phyloP scores from a whole-genome alignment of 1,140 invertebrate species.

The Frieseomelitta varia region DNA sequence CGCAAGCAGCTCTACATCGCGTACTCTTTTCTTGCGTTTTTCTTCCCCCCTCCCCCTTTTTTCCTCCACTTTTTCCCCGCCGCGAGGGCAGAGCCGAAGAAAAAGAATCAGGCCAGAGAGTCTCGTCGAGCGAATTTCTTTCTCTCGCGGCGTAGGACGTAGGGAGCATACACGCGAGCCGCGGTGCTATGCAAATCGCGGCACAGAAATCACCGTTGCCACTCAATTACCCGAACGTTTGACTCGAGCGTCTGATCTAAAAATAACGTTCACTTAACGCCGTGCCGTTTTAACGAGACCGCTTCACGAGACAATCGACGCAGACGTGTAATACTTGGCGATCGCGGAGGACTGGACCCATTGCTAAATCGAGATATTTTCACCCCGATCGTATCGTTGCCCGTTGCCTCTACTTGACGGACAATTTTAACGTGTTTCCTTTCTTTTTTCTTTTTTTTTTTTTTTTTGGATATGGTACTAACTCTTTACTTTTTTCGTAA shows the following conservation, averaged over 20 bases:
- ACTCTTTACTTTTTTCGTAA: no score
- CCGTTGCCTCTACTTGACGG: no score
- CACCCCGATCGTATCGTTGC: not conserved
- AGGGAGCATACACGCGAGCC: slow-evolving; percentile 45
- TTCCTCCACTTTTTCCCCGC: not conserved
- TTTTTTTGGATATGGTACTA: no score
- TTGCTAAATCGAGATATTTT: not conserved
- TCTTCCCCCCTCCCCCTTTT: slow-evolving; percentile 8
- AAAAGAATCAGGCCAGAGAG: slow-evolving; percentile 62
- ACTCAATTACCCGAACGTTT: slow-evolving; percentile 55
- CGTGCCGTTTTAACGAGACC: slow-evolving; percentile 24
- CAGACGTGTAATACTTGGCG: not conserved
- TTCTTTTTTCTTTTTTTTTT: no score
- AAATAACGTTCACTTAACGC: slow-evolving; percentile 48
- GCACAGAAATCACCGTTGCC: slow-evolving; percentile 58
- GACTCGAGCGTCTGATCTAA: slow-evolving; percentile 44
- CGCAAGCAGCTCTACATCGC: slow-evolving; percentile 24
- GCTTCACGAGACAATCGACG: slow-evolving; percentile 27
- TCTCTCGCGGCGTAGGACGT: not conserved
- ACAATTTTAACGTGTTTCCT: no score
- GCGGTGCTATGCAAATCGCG: slow-evolving; percentile 61
- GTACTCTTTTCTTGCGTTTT: slow-evolving; percentile 27
- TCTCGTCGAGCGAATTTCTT: slow-evolving; percentile 55
- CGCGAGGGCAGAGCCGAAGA: slow-evolving; percentile 22
- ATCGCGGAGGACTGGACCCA: not conserved